Percentiles rank a stretch among this genome's conserved stretches.
phyloP scores from a whole-genome alignment of 2,888 invertebrate species.

The Mythimna loreyi region DNA sequence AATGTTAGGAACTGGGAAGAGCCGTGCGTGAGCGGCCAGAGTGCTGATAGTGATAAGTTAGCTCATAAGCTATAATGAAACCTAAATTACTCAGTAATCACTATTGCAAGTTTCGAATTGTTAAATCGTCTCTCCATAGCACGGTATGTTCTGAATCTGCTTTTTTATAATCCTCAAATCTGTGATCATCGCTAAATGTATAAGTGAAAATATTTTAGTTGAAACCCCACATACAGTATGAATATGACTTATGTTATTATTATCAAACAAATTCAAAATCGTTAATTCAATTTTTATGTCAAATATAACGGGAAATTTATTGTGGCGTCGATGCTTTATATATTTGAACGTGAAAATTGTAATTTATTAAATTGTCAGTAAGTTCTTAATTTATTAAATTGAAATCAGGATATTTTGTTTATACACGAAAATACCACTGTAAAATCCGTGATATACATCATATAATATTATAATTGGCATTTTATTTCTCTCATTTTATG shows the following conservation, averaged over 20 bases:
- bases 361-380: constrained; percentile 89
- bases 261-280: constrained; percentile 59
- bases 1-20: constrained; percentile 84
- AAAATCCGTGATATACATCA: constrained; percentile 91
- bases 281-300: constrained; percentile 60
- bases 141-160: constrained; percentile 90
- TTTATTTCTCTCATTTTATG: constrained; percentile 76
- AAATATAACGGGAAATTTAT: constrained; percentile 79
- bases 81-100: constrained; percentile 90
- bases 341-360: constrained; percentile 87
- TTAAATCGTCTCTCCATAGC: constrained; percentile 89
- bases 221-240: constrained; percentile 79
- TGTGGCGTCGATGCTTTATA: constrained; percentile 84
- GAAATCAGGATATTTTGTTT: constrained; percentile 89
- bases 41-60: constrained; percentile 89
- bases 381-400: constrained; percentile 89
- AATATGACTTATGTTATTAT: constrained; percentile 72
- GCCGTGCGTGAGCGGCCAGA: constrained; percentile 82
- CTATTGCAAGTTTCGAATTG: constrained; percentile 89
- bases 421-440: constrained; percentile 90
- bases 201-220: constrained; percentile 88
- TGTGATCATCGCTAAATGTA: constrained; percentile 90
- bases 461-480: constrained; percentile 88
- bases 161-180: constrained; percentile 90
- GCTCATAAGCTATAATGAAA: constrained; percentile 88